Evolutionary conservation across 2,797 vertebrate genomes (phyloP).

Genomic region (Myiothlypis coronata): DNA sequence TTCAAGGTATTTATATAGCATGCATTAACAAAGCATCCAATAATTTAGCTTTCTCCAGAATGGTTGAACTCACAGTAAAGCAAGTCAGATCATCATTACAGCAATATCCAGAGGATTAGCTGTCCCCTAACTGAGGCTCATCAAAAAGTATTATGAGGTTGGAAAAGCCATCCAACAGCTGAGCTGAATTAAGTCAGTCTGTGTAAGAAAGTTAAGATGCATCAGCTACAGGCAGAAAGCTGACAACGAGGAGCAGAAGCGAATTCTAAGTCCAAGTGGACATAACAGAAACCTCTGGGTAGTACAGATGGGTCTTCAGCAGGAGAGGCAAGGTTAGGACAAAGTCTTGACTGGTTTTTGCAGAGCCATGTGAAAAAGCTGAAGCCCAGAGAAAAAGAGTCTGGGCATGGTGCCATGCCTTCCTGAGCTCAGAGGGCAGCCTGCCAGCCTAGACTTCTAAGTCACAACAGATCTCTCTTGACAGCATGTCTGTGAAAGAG

Average conservation of each 20-base stretch:
- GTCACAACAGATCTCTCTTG: background rate
- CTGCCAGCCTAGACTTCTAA: constrained; percentile 33
- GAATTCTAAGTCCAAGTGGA: background rate
- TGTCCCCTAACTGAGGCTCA: background rate
- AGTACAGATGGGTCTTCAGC: constrained; percentile 1
- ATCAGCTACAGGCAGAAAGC: background rate
- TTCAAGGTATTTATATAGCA: background rate
- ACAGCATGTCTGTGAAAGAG: background rate
- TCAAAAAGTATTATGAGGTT: background rate
- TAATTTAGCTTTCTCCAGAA: background rate
- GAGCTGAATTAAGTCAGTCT: background rate
- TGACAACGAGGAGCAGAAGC: background rate
- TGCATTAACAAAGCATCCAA: background rate
- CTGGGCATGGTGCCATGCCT: constrained; percentile 40
- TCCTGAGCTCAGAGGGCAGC: constrained; percentile 11
- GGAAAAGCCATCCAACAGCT: background rate
- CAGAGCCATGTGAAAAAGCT: constrained; percentile 12
- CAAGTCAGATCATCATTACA: background rate
- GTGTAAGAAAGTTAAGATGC: background rate
- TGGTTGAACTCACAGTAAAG: background rate
- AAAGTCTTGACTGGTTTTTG: constrained; percentile 1
- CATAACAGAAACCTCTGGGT: background rate
- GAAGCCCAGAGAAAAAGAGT: background rate
- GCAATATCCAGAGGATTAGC: background rate
- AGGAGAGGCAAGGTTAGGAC: constrained; percentile 21